These are phyloP conservation scores for Eupeodes corollae DNA, from an alignment of 1,140 invertebrate species.

Conservation along the genomic window DNA sequence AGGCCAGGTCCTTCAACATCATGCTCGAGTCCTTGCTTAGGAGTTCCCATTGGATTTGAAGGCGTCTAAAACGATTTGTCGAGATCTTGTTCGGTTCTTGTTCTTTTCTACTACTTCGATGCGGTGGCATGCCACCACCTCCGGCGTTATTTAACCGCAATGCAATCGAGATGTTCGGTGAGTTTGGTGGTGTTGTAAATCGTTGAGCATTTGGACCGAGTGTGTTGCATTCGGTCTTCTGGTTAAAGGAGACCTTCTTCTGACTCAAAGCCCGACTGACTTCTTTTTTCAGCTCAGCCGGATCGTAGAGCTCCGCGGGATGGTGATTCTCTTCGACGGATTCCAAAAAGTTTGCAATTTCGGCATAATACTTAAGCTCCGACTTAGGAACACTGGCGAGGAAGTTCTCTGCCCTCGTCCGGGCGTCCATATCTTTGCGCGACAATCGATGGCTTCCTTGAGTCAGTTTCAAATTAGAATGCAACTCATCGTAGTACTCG, in stretches of 20 bases:
- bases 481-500: slow-evolving; percentile 43
- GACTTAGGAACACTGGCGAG: slow-evolving; percentile 29
- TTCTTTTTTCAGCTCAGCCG: slow-evolving; percentile 50
- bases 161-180: slow-evolving; percentile 54
- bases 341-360: slow-evolving; percentile 53
- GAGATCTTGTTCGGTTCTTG: slow-evolving; percentile 33
- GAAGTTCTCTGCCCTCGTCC: slow-evolving; percentile 30
- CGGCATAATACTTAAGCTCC: slow-evolving; percentile 37
- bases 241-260: slow-evolving; percentile 47
- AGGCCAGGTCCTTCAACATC: slow-evolving; percentile 35
- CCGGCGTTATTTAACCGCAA: slow-evolving; percentile 11
- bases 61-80: slow-evolving; percentile 51
- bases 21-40: slow-evolving; percentile 43
- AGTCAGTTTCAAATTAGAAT: slow-evolving; percentile 42
- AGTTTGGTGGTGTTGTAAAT: slow-evolving; percentile 54
- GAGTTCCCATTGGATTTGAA: slow-evolving; percentile 81
- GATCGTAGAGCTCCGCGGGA: slow-evolving; percentile 52
- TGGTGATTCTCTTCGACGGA: slow-evolving; percentile 50
- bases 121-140: slow-evolving; percentile 18
- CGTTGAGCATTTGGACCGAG: slow-evolving; percentile 35
- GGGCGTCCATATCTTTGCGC: slow-evolving; percentile 38
- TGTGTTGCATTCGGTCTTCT: slow-evolving; percentile 22
- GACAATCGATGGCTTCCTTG: slow-evolving; percentile 37
- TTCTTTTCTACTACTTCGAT: slow-evolving; percentile 22
- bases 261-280: slow-evolving; percentile 57